Evolutionary conservation across 2,888 invertebrate species (phyloP), one percentile per base, ranked within the genome.

Genomic region (Plemyria rubiginata): DNA sequence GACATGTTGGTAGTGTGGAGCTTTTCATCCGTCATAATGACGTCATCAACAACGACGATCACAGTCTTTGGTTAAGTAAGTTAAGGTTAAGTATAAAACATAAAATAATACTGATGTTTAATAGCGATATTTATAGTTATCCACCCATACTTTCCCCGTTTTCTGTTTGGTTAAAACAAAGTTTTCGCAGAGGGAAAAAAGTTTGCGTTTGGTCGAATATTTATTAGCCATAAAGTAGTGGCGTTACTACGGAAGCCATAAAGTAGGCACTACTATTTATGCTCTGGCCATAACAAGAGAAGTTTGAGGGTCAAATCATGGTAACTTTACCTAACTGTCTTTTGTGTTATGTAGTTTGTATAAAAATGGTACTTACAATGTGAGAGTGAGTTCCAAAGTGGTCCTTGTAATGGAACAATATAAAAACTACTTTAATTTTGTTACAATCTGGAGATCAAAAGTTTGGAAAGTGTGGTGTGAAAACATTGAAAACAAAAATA

Each of bases 211-310:
- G 76, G 75, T 76, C 72, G 75, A 78, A 79, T 82, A 86, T 85
- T 86, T 85, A 86, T 85, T 74, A 82, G 71, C 80, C 72, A 85
- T 88, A 87, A 88, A 86, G 51, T 48, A 79, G 78, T 73, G 78
- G 78, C 79, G 71, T 75, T 75, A 75, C 80, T 80, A 82, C 80
- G 73, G 48, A 72, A 74, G 76, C 74, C 70, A 77, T 81, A 82
- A 84, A 83, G 45, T 62, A 15, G 9, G 7, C 22, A 41, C 54
- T 54, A 38, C 45, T 38, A 40, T 58, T 13, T 57, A 62, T 49
- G 15, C 57, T 50, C 5, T 49, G 29, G 15, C 38, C 16, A 48
- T 56, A 86, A 86, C 32, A 50, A 82, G 81, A 76, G 77, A 75
- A 74, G 76, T 78, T 73, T 72, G 75, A 80, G 81, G 81, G 83